Percentiles rank a stretch among this genome's conserved stretches.
Evolutionary conservation across 2,797 vertebrate species (phyloP).

Genomic region (Merluccius polli): DNA sequence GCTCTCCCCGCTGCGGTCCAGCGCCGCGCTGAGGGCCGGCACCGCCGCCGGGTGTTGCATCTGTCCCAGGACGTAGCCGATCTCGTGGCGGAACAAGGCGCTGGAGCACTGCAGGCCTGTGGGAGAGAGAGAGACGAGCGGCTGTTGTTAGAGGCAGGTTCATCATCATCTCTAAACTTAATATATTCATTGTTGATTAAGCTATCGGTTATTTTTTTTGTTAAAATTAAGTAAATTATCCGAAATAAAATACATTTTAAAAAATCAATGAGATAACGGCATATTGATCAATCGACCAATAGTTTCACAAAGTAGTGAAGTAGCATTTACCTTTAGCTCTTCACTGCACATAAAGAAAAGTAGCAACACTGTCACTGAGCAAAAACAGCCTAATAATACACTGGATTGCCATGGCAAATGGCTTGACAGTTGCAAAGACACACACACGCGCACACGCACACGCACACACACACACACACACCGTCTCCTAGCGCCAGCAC

Average conservation of each 20-base stretch:
- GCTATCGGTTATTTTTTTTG: background rate
- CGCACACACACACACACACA: constrained; percentile 40
- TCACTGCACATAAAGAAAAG: background rate
- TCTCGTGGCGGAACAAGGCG: constrained; percentile 90
- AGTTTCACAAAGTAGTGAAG: background rate
- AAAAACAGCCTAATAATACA: too few species aligned
- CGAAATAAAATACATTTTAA: background rate
- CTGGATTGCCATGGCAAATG: background rate
- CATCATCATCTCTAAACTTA: background rate
- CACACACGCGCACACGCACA: background rate
- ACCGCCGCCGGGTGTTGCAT: constrained; percentile 85
- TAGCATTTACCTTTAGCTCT: background rate
- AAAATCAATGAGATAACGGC: background rate
- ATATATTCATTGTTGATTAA: background rate
- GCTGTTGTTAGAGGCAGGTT: background rate
- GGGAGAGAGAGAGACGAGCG: background rate
- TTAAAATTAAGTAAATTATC: background rate
- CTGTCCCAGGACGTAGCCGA: constrained; percentile 92
- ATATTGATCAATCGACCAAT: background rate
- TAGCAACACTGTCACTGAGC: background rate
- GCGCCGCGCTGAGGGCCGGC: constrained; percentile 70
- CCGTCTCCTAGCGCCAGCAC: constrained; percentile 86
- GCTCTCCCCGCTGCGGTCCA: constrained; percentile 72
- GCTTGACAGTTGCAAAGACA: background rate
- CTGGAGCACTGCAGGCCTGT: constrained; percentile 78